Conservation (phyloP, 2,888 invertebrate species). For the Chorisops tibialis region DNA sequence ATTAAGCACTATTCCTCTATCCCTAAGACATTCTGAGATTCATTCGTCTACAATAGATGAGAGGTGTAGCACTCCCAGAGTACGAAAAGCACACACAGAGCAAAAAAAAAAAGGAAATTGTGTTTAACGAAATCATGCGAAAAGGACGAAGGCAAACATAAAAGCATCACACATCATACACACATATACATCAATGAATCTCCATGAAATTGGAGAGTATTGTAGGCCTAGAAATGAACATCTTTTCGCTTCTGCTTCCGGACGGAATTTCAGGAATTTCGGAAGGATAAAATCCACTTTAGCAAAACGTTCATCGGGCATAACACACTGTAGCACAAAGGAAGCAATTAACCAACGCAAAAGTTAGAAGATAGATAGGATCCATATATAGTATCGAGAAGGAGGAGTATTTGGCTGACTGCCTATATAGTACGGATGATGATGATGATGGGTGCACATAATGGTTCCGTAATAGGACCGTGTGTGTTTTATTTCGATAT, state of each 20-base stretch:
- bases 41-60: slow-evolving; percentile 16
- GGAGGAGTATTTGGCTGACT: too few species aligned
- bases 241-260: neutral
- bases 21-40: slow-evolving; percentile 7
- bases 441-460: too few species aligned
- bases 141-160: neutral
- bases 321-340: slow-evolving; percentile 13
- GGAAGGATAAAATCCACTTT: neutral
- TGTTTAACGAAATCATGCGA: slow-evolving; percentile 9
- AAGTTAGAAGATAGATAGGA: too few species aligned
- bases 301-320: neutral
- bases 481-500: too few species aligned
- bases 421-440: too few species aligned
- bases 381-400: too few species aligned
- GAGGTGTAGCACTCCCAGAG: slow-evolving; percentile 4
- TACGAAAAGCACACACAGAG: neutral
- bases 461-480: too few species aligned
- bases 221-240: neutral
- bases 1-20: slow-evolving; percentile 7
- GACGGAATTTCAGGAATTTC: slow-evolving; percentile 4
- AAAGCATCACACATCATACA: too few species aligned
- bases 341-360: slow-evolving; percentile 15
- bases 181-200: too few species aligned
- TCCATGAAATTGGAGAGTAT: neutral
- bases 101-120: neutral